Evolutionary conservation across 2,888 invertebrate species (phyloP).

Genomic region (Scrobipalpa atriplicella): DNA sequence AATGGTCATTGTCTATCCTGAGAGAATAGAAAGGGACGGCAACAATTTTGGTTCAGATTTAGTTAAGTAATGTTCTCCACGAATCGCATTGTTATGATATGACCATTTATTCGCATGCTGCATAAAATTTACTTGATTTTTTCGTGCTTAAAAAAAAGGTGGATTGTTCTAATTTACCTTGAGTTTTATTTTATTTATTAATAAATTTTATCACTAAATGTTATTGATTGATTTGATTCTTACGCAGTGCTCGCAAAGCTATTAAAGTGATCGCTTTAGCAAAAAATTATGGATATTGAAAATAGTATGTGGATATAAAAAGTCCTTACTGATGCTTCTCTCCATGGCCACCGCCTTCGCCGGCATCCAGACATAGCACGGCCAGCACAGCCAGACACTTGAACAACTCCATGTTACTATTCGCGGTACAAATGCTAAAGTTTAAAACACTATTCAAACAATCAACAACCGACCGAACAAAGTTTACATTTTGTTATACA

Average conservation of each 20-base stretch:
- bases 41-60: too few relatives aligned
- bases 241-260: constrained; percentile 35
- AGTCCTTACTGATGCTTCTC: constrained; percentile 71
- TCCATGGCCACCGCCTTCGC: constrained; percentile 71
- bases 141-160: too few relatives aligned
- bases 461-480: constrained; percentile 50
- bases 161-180: not conserved
- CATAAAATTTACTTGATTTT: not conserved
- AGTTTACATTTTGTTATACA: constrained; percentile 69
- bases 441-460: constrained; percentile 46
- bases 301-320: constrained; percentile 4
- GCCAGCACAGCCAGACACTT: constrained; percentile 62
- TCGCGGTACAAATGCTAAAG: constrained; percentile 38
- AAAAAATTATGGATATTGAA: constrained; percentile 21
- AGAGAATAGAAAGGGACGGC: too few relatives aligned
- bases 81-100: too few relatives aligned
- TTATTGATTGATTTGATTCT: not conserved
- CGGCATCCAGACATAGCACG: constrained; percentile 58
- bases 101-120: constrained; percentile 9
- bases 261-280: constrained; percentile 2
- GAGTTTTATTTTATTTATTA: too few relatives aligned
- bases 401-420: constrained; percentile 58
- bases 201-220: not conserved
- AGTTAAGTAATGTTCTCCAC: too few relatives aligned
- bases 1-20: too few relatives aligned